Evolutionary conservation across 2,797 vertebrate species (phyloP).

Genomic region (Micropoecilia bifurca): DNA sequence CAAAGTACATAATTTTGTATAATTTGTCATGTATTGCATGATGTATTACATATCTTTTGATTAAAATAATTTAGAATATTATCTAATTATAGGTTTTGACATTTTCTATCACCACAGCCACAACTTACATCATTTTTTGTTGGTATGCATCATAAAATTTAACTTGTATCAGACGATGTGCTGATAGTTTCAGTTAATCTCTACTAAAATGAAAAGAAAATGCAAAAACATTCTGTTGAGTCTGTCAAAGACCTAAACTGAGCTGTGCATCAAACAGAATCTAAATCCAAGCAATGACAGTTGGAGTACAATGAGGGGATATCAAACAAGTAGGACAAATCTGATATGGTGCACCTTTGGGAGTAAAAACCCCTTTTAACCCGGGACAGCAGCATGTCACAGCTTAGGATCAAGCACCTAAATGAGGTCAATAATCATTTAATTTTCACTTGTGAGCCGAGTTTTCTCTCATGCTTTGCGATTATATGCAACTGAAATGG

Average conservation of each 20-base stretch:
- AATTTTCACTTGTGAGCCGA: background rate
- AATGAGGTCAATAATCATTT: constrained; percentile 32
- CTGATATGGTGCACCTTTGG: constrained; percentile 51
- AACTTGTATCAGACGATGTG: background rate
- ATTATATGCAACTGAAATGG: background rate
- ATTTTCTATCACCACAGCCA: background rate
- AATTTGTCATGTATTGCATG: background rate
- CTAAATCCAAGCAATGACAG: constrained; percentile 30
- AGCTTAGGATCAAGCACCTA: constrained; percentile 7
- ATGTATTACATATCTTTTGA: background rate
- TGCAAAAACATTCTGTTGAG: background rate
- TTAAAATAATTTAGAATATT: background rate
- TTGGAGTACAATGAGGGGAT: constrained; percentile 28
- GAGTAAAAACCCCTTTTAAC: constrained; percentile 46
- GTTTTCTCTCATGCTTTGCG: background rate
- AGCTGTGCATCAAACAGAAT: constrained; percentile 6
- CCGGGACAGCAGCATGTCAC: constrained; percentile 18
- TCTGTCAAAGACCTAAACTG: constrained; percentile 4
- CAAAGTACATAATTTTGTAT: background rate
- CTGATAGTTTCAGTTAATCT: no score
- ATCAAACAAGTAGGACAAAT: constrained; percentile 47
- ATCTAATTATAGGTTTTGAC: background rate
- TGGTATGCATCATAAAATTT: background rate
- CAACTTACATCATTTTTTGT: background rate
- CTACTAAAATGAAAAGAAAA: background rate